A percentile compares a stretch with the other conserved stretches of the same genome.
These are phyloP conservation scores for human DNA, from an alignment of 2,113 vertebrate genomes.

Conservation along the genomic window DNA sequence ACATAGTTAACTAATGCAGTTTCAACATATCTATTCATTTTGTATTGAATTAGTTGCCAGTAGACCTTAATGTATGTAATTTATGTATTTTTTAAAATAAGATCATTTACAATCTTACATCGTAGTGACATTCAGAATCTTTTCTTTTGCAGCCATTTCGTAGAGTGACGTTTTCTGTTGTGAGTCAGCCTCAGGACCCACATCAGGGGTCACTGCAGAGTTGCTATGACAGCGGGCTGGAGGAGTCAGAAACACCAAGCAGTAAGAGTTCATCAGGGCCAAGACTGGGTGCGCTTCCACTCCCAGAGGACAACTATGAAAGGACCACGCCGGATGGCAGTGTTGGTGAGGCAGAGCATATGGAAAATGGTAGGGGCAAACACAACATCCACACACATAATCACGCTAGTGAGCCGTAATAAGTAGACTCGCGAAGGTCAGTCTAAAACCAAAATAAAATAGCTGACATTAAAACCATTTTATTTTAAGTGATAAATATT, in stretches of 20 bases:
- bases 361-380: constrained; percentile 99
- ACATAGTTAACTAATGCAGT: background rate
- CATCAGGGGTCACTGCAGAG: constrained; percentile 99
- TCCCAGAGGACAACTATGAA: constrained; percentile 99
- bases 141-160: constrained; percentile 99
- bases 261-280: constrained; percentile 99
- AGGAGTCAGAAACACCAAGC: constrained; percentile 99
- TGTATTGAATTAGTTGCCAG: constrained; percentile 62
- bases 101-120: constrained; percentile 80
- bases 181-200: constrained; percentile 99
- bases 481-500: constrained; percentile 69
- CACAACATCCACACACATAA: constrained; percentile 89
- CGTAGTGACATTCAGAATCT: constrained; percentile 97
- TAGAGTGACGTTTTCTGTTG: constrained; percentile 99
- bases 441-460: constrained; percentile 76
- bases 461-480: constrained; percentile 69
- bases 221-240: constrained; percentile 99
- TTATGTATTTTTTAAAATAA: constrained; percentile 82
- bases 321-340: constrained; percentile 99
- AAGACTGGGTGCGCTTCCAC: constrained; percentile 98
- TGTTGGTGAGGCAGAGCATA: constrained; percentile 99
- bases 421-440: constrained; percentile 82
- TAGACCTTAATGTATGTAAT: constrained; percentile 76
- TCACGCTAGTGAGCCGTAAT: constrained; percentile 83
- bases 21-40: constrained; percentile 45